Evolutionary conservation across 2,888 invertebrate genomes (phyloP).

Genomic region (Watsonalla binaria): DNA sequence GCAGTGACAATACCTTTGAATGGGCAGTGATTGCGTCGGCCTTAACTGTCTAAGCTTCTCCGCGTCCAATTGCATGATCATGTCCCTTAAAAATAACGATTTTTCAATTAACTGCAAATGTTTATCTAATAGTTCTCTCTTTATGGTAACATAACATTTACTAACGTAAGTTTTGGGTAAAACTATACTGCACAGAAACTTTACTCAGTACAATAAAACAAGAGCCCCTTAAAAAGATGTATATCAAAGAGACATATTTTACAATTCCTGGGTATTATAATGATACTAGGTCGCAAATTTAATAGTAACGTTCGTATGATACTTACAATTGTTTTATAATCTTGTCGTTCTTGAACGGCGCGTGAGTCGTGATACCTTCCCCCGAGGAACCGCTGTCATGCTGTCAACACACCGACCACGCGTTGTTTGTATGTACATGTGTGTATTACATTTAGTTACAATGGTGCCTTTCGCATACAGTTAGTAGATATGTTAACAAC

Average conservation of each 20-base stretch:
- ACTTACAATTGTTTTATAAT: slow-evolving; percentile 33
- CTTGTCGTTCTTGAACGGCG: slow-evolving; percentile 45
- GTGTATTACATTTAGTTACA: slow-evolving; percentile 33
- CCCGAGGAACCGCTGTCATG: slow-evolving; percentile 51
- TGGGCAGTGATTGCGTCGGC: slow-evolving; percentile 68
- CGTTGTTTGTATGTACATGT: slow-evolving; percentile 36
- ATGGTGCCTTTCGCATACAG: slow-evolving; percentile 5
- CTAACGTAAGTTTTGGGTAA: no score
- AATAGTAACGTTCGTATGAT: slow-evolving; percentile 42
- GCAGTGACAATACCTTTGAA: slow-evolving; percentile 19
- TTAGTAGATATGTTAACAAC: slow-evolving; percentile 1
- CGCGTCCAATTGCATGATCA: slow-evolving; percentile 55
- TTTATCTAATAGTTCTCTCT: no score
- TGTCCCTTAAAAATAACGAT: slow-evolving; percentile 18
- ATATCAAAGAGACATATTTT: no score
- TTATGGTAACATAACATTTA: no score
- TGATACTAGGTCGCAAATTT: neutral
- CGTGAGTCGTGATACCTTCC: slow-evolving; percentile 40
- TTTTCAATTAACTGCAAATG: neutral
- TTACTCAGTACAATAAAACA: no score
- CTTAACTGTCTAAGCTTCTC: slow-evolving; percentile 66
- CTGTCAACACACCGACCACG: slow-evolving; percentile 60
- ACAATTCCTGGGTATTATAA: no score
- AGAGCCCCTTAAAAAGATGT: no score
- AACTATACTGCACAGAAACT: no score